Evolutionary conservation across 2,797 vertebrate genomes (phyloP).

Genomic region (Macropus fuliginosus): DNA sequence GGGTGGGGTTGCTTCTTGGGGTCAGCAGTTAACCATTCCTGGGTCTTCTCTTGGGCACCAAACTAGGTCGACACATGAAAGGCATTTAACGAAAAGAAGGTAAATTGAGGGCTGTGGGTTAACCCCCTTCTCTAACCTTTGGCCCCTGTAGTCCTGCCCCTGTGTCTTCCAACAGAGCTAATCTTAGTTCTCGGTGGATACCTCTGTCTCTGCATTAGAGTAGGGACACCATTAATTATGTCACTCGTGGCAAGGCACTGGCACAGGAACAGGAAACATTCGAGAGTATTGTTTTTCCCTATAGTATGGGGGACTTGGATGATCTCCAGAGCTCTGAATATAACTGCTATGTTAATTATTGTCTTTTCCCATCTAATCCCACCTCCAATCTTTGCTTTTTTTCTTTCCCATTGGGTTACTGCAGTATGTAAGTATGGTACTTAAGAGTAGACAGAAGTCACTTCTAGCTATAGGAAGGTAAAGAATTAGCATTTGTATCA

Average conservation of each 20-base stretch:
- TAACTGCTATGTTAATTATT: background rate
- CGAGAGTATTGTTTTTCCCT: background rate
- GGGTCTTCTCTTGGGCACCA: background rate
- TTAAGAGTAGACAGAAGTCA: background rate
- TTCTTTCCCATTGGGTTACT: background rate
- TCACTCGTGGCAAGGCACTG: background rate
- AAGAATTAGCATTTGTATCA: background rate
- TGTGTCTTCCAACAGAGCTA: background rate
- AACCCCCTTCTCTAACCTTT: fast-evolving
- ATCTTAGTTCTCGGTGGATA: background rate
- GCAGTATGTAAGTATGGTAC: background rate
- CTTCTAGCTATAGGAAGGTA: background rate
- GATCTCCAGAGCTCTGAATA: background rate
- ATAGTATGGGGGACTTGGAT: background rate
- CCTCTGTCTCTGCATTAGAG: background rate
- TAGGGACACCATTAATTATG: background rate
- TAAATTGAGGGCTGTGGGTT: background rate
- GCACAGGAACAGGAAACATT: background rate
- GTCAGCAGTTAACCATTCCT: background rate
- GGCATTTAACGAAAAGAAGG: background rate
- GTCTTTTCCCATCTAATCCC: background rate
- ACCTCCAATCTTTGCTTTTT: background rate
- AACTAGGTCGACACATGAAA: background rate
- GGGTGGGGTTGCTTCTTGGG: background rate
- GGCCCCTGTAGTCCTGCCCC: background rate